These are phyloP conservation scores for Chaitophorus viminalis DNA, from an alignment of 2,888 invertebrate genomes.

Conservation along the genomic window DNA sequence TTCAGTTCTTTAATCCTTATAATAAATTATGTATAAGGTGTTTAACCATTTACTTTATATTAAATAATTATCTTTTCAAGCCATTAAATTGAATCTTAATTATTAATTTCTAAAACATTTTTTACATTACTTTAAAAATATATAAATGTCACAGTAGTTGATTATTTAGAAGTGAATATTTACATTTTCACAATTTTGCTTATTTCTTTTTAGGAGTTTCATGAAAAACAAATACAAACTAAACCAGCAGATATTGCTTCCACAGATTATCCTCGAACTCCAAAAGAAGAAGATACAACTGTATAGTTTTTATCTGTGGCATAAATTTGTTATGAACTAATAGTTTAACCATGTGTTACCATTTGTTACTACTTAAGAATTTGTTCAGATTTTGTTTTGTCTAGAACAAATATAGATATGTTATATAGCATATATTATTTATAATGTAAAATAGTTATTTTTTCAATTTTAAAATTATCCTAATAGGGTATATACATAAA, in stretches of 20 bases:
- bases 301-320: slow-evolving; percentile 10
- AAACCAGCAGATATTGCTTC: slow-evolving; percentile 37
- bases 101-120: too few species aligned
- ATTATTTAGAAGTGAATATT: too few species aligned
- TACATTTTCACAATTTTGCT: background rate
- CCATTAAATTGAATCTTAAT: too few species aligned
- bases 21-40: too few species aligned
- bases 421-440: background rate
- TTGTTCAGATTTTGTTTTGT: slow-evolving; percentile 37
- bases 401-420: slow-evolving; percentile 26
- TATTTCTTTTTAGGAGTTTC: slow-evolving; percentile 44
- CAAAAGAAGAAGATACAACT: background rate
- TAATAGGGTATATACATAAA: background rate
- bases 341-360: slow-evolving; percentile 46
- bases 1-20: too few species aligned
- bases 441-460: background rate
- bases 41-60: too few species aligned
- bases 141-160: too few species aligned
- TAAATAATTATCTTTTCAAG: too few species aligned
- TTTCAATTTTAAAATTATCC: slow-evolving; percentile 3
- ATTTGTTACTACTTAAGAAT: slow-evolving; percentile 56
- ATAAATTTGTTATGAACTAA: slow-evolving; percentile 22
- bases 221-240: slow-evolving; percentile 55
- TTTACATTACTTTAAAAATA: too few species aligned
- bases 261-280: slow-evolving; percentile 9